Evolutionary conservation across 2,113 vertebrate genomes (phyloP).

Genomic region (Ctenomys sociabilis): DNA sequence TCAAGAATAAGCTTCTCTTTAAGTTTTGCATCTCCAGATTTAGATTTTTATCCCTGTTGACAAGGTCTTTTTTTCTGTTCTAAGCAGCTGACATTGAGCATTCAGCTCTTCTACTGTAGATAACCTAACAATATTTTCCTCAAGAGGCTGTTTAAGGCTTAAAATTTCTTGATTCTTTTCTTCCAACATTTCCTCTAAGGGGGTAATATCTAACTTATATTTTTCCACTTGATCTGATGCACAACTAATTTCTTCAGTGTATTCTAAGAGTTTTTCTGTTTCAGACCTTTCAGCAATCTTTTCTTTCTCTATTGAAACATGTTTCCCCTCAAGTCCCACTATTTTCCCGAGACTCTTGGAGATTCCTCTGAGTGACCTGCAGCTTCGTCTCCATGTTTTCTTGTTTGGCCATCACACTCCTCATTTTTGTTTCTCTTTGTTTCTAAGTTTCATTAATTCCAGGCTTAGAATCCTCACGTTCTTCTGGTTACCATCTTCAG

Average conservation of each 20-base stretch:
- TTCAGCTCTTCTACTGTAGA: slow-evolving; percentile 88
- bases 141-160: slow-evolving; percentile 86
- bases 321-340: slow-evolving; percentile 82
- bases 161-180: not conserved
- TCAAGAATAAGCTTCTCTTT: slow-evolving; percentile 83
- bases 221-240: slow-evolving; percentile 87
- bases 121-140: slow-evolving; percentile 87
- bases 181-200: slow-evolving; percentile 82
- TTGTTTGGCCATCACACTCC: slow-evolving; percentile 82
- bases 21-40: slow-evolving; percentile 87
- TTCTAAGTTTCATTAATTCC: slow-evolving; percentile 94
- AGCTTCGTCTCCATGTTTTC: slow-evolving; percentile 84
- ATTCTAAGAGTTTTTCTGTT: slow-evolving; percentile 85
- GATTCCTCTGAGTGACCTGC: slow-evolving; percentile 77
- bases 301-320: slow-evolving; percentile 81
- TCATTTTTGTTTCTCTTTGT: slow-evolving; percentile 91
- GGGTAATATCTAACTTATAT: slow-evolving; percentile 82
- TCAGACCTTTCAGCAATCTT: slow-evolving; percentile 87
- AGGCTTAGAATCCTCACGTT: slow-evolving; percentile 91
- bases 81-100: slow-evolving; percentile 87
- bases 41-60: slow-evolving; percentile 84
- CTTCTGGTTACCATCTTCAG: slow-evolving; percentile 93
- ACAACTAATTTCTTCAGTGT: slow-evolving; percentile 88
- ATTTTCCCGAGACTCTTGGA: slow-evolving; percentile 83
- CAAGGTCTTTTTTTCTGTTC: slow-evolving; percentile 88